Evolutionary conservation across 2,888 invertebrate genomes (phyloP), one percentile per base, ranked within the genome.

Genomic region (Drosophila formosana): DNA sequence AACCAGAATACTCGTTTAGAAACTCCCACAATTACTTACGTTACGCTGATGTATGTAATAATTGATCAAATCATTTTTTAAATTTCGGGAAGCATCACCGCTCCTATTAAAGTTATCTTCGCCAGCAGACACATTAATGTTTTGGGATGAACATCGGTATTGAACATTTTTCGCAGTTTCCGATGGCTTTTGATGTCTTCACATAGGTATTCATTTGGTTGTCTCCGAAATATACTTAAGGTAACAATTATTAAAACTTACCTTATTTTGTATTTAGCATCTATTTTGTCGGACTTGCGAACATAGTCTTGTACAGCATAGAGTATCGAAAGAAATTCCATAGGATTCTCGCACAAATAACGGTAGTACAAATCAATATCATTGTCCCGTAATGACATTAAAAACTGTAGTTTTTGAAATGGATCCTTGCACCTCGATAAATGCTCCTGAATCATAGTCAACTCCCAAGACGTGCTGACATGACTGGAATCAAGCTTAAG

Each of bases 321-420:
- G 7, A 50, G n/a, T 13, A 55, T 11, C n/a, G 25, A 53, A 23
- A 69, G 23, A 3, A 60, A 28, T 37, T 71, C 32, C 11, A 18
- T 4, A 8, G 30, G 25, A 25, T 64, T 66, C 30, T 51, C 13
- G 26, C 37, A 52, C 28, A 69, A 25, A 25, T 66, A 76, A 32
- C 32, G 43, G n/a, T 64, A 43, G 46, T 63, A 66, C 3, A 72
- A 32, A 11, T 47, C 13, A 1, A 32, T 8, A 30, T 69, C 46
- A 2, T 23, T 23, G 6, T 37, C 37, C 0, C 55, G 18, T 11
- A 72, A 3, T 1, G 30, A 5, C 3, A 47, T n/a, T 18, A 72
- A 57, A 61, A 7, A 69, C 0, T 61, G 1, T 18, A 41, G 60
- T 3, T 70, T 73, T 26, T 39, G 28, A 6, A 49, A 3, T 0